Evolutionary conservation across 2,888 invertebrate species (phyloP), one percentile per base, ranked within the genome.

Genomic region (Leptura quadrifasciata): DNA sequence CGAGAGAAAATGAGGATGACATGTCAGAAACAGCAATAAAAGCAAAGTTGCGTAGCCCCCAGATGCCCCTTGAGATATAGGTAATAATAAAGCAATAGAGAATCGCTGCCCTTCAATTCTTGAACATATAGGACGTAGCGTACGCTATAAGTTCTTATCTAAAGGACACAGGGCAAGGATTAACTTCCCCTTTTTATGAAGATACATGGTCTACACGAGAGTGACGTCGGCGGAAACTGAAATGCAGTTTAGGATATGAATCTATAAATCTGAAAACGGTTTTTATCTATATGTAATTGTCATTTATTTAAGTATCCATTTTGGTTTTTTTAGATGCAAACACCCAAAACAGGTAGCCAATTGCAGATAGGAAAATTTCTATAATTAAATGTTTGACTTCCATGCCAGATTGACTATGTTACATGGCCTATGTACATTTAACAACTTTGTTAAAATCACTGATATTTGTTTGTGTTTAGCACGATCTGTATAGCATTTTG

Each of bases 111-210:
- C 15, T 10, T 39, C 12, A 39, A n/a, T 47, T n/a, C 47, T 47
- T 47, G 47, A 47, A 47, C n/a, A 47, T 47, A 47, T 47, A 47
- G 47, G 8, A 61, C 60, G 17, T 0, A 5, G 17, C 18, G 31
- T 31, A 31, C 17, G 31, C 27, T 18, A 10, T 61, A 31, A 31
- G 31, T n/a, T 12, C 60, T 60, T 60, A 60, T 60, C 60, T 24
- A 9, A 61, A 61, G 60, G 60, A 31, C 60, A 10, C 60, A 27
- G n/a, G 5, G 17, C 60, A 31, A 27, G 31, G 60, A 31, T 61
- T 61, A 61, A 27, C 60, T 61, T 61, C 60, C 60, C 60, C 60
- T 27, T 61, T 60, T 61, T 31, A 61, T 18, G 31, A 47, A 47
- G 47, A 47, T n/a, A 6, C 47, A 47, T 47, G n/a, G 15, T 6